Evolutionary conservation across 2,797 vertebrate genomes (phyloP).

Genomic region (Synaphobranchus kaupii): DNA sequence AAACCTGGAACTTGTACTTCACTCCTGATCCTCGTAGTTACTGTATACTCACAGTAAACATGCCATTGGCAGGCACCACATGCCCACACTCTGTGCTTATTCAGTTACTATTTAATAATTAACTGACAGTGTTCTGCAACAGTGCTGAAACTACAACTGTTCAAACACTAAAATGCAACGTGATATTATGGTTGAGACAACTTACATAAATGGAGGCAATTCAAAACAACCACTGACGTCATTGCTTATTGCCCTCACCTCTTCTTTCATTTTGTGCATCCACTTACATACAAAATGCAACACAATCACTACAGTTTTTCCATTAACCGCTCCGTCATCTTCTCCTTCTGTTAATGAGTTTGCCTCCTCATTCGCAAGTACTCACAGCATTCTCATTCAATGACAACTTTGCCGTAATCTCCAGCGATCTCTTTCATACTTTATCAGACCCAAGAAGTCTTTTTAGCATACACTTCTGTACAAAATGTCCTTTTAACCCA

Average conservation of each 20-base stretch:
- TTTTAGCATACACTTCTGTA: not conserved
- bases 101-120: not conserved
- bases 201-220: not conserved
- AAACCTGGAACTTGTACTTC: not conserved
- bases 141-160: not conserved
- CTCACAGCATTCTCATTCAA: not conserved
- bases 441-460: not conserved
- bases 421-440: not conserved
- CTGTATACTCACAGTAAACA: not conserved
- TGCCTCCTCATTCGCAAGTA: not conserved
- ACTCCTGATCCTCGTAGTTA: not conserved
- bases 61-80: not conserved
- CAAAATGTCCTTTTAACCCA: not conserved
- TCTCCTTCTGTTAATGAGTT: not conserved
- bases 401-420: not conserved
- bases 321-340: not conserved
- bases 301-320: not conserved
- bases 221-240: not conserved
- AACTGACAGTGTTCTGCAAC: not conserved
- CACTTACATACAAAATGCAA: not conserved
- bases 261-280: not conserved
- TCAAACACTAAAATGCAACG: not conserved
- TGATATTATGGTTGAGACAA: not conserved
- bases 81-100: not conserved
- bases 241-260: not conserved